Conservation (phyloP, 2,797 vertebrate species). For the Sardinella longiceps region DNA sequence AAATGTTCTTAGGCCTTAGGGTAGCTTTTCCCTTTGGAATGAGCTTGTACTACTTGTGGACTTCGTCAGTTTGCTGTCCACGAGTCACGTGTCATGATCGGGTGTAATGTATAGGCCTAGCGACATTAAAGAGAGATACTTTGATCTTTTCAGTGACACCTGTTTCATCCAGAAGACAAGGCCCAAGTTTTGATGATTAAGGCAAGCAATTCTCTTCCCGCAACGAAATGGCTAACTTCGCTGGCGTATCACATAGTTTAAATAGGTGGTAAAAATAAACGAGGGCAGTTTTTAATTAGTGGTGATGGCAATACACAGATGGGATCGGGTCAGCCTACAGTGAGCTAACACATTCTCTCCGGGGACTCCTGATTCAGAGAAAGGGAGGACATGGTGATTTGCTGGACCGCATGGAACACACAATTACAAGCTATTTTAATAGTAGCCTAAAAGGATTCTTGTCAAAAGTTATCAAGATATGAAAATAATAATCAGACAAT, state of each 20-base stretch:
- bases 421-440: background rate
- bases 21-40: no score
- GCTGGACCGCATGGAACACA: background rate
- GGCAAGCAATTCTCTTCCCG: background rate
- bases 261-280: constrained; percentile 50
- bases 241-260: constrained; percentile 28
- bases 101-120: background rate
- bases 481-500: background rate
- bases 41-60: background rate
- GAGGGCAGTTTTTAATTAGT: constrained; percentile 49
- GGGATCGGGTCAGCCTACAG: constrained; percentile 47
- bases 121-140: background rate
- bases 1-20: background rate
- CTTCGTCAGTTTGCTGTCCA: background rate
- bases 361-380: background rate
- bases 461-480: background rate
- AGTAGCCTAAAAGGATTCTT: background rate
- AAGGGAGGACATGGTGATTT: constrained; percentile 30
- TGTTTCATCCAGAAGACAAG: background rate
- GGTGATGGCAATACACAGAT: constrained; percentile 42
- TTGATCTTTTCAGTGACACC: background rate
- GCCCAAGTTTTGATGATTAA: background rate
- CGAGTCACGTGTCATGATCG: no score
- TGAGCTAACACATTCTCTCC: constrained; percentile 22
- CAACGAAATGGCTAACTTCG: background rate